Base-by-base conservation (phyloP, 2,888 invertebrate species). In the Orthosia gracilis region DNA sequence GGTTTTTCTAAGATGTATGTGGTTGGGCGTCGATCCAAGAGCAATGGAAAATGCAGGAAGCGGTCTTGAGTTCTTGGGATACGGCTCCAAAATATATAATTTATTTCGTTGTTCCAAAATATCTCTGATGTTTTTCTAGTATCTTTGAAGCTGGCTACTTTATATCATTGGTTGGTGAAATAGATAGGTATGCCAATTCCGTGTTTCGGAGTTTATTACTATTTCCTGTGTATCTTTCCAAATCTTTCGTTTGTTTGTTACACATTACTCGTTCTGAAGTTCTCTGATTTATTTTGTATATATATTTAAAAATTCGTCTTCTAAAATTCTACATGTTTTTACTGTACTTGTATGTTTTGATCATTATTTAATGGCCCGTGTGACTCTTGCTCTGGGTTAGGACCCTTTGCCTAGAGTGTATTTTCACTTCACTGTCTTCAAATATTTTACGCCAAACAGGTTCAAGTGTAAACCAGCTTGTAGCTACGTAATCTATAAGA, bases 11-110 rank as follows among this genome's bases (percentile, higher is more conserved):
- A 55, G 62, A 59, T 64, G n/a, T 13, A 18, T 21, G 52, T 54
- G 18, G 64, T 61, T 72, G 45, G 67, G 76, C 76, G 47, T 61
- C 40, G 31, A 54, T 80, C 80, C 80, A 80, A 80, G 47, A 55
- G n/a, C 63, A 59, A 58, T 50, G 15, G 17, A 18, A 66, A 52
- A 47, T 52, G 49, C 49, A 66, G 66, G 62, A 74, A 52, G 15
- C 67, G n/a, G 45, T 58, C 47, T 57, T 57, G 45, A 49, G 15
- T 62, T 62, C 59, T 57, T 78, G 61, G 61, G 17, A 54, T 79
- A 75, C 47, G 26, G 11, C 59, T 68, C 12, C 52, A 52, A 61
- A 68, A 62, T 52, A 3, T 47, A 57, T 66, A 13, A 40, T 70
- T 59, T 70, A 18, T 70, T 70, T 70, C 21, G 26, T 47, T 23